Evolutionary conservation across 2,113 vertebrate species (phyloP).

Genomic region (Chloebia gouldiae): DNA sequence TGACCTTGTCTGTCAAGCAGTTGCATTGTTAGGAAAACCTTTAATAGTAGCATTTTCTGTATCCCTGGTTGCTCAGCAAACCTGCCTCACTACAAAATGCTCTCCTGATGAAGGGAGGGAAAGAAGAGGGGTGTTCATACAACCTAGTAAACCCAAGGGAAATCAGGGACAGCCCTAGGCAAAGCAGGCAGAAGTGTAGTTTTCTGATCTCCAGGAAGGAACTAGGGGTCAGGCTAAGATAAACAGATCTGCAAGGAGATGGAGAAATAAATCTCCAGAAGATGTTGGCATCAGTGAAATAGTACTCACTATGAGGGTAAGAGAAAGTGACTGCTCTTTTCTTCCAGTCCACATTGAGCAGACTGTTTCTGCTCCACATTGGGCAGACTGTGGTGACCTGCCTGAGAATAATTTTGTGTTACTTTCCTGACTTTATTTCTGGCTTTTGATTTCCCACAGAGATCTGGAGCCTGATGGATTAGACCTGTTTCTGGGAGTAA

Average conservation of each 20-base stretch:
- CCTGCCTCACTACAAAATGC: background rate
- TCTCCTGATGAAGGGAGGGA: background rate
- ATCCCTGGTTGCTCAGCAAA: background rate
- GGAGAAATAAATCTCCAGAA: background rate
- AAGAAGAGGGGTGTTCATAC: background rate
- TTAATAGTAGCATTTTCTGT: background rate
- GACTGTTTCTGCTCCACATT: background rate
- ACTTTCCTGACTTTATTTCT: conserved; percentile 35
- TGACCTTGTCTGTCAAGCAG: background rate
- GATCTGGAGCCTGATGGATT: conserved; percentile 20
- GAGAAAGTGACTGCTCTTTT: background rate
- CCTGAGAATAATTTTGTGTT: conserved; percentile 12
- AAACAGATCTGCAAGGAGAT: background rate
- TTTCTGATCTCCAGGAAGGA: background rate
- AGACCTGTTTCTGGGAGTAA: conserved; percentile 30
- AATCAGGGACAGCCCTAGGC: background rate
- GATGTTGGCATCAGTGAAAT: background rate
- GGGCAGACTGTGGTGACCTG: background rate
- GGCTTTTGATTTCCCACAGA: conserved; percentile 22
- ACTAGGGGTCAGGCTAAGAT: background rate
- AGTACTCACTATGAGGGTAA: background rate
- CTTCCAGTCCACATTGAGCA: background rate
- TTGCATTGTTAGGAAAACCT: background rate
- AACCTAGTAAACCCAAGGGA: background rate
- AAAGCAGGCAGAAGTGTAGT: background rate